Percentiles rank a stretch among this genome's conserved stretches.
phyloP scores from a whole-genome alignment of 1,140 invertebrate species.

The Sminthurinus signatus region DNA sequence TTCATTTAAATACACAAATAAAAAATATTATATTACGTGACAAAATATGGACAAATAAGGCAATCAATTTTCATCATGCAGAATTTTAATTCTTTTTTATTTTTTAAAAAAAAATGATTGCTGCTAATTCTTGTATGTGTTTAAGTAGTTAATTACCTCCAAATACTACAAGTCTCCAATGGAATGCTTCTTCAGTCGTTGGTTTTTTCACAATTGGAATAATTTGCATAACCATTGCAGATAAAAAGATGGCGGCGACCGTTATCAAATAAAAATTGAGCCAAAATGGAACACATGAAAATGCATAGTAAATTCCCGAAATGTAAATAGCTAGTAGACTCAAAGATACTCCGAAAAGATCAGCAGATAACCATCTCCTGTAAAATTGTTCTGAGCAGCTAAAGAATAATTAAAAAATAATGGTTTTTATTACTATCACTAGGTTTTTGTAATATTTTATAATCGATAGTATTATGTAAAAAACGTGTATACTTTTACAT shows the following conservation, averaged over 20 bases:
- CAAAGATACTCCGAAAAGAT: slow-evolving; percentile 86
- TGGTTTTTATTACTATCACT: no score
- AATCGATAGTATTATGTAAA: no score
- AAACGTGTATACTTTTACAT: no score
- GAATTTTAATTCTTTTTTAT: no score
- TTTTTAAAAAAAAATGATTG: no score
- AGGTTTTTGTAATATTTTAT: no score
- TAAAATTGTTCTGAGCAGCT: slow-evolving; percentile 80
- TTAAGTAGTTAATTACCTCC: no score
- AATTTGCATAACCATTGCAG: slow-evolving; percentile 72
- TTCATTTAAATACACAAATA: slow-evolving; percentile 21
- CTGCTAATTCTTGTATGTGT: no score
- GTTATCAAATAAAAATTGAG: slow-evolving; percentile 75
- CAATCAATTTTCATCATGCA: no score
- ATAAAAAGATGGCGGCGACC: slow-evolving; percentile 67
- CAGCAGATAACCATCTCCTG: slow-evolving; percentile 78
- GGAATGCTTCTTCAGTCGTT: slow-evolving; percentile 31
- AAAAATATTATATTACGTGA: slow-evolving; percentile 4
- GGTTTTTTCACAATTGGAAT: slow-evolving; percentile 47
- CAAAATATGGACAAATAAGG: no score
- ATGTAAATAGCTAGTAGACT: slow-evolving; percentile 90
- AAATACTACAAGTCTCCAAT: slow-evolving; percentile 31
- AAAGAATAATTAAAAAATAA: no score
- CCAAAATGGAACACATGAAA: slow-evolving; percentile 85
- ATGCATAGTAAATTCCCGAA: slow-evolving; percentile 92